Evolutionary conservation across 2,797 vertebrate species (phyloP), one percentile per base, ranked within the genome.

Genomic region (Dipus sagitta): DNA sequence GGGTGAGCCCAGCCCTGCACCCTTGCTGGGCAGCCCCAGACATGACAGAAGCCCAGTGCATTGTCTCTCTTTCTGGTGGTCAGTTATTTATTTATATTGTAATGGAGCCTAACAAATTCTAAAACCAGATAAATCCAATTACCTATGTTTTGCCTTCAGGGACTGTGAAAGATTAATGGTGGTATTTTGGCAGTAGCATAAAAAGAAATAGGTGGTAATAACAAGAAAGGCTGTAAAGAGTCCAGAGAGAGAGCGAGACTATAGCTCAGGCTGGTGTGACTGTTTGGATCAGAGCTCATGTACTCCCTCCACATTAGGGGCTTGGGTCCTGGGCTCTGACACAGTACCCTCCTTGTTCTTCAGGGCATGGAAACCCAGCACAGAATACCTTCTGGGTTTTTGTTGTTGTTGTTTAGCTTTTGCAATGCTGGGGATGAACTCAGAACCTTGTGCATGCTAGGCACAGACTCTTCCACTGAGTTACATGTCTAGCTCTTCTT

Each of bases 111-210:
- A 98, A 98, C 98, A 98, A 98, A 98, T 98, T 98, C 97, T 98
- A 96, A 98, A 98, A 98, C 98, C 98, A 98, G 98, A 98, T 98
- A 98, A 98, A 98, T 98, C 98, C 98, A 98, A 98, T 98, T 98
- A 98, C 98, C 98, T 91, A 30, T 98, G 98, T 98, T 98, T 98
- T 98, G 98, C 98, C 98, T 98, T 98, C 96, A 97, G 98, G 98
- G 98, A 98, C 96, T 54, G 75, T 86, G 95, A 97, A 97, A 98
- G 98, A 98, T 98, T 98, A 98, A 98, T 98, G 98, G 97, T 96
- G 97, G 98, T 98, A 96, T 98, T 98, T 98, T 98, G 98, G 98
- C 98, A 98, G 98, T 94, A 97, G 98, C 98, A 98, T 98, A 98
- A 98, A 98, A 98, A 98, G 98, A 98, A 98, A 98, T 98, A 98